Base-by-base conservation (phyloP, 2,113 vertebrate species). In the Dicrurus megarhynchus region DNA sequence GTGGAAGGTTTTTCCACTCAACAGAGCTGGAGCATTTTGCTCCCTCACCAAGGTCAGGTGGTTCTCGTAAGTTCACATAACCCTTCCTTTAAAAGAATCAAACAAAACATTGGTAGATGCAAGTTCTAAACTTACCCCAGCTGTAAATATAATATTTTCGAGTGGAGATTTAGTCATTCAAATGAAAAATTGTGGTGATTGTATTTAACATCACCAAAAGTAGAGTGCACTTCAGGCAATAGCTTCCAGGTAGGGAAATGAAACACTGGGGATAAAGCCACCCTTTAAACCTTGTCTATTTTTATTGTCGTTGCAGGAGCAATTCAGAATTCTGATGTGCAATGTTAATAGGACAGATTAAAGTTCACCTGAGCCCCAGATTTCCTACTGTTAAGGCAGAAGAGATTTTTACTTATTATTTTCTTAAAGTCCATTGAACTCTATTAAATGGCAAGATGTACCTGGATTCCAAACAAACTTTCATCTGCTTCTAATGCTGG, bases 311-410 rank as follows among this genome's bases (percentile, higher is more conserved):
- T 59, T 0, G 22, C 65, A 79, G 49, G 16, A 93, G 35, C 49
- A 74, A 87, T 74, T 87, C 61, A 79, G 65, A 70, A 74, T 67
- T 92, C 77, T 70, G 55, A 27, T 69, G 27, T 63, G 69, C 73
- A 70, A 12, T 28, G 37, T 86, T 94, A 94, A 93, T 82, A 92
- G 60, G 68, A 52, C 16, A 32, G 21, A 69, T 78, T 64, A 67
- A 2, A 65, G 57, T 70, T 93, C 94, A 97, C 55, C 95, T 94
- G 88, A 95, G 93, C 81, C 77, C 56, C 49, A 73, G n/a, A 79
- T 89, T 93, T 90, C 50, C 73, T 30, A 6, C 33, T 59, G 46
- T 37, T 79, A 52, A 44, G 70, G 76, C 33, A 81, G 93, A 84
- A 32, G 1, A 13, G 23, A 37, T 56, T 63, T 87, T 46, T 46